Evolutionary conservation across 2,113 vertebrate species (phyloP).

Genomic region (Plecturocebus donacophilus): DNA sequence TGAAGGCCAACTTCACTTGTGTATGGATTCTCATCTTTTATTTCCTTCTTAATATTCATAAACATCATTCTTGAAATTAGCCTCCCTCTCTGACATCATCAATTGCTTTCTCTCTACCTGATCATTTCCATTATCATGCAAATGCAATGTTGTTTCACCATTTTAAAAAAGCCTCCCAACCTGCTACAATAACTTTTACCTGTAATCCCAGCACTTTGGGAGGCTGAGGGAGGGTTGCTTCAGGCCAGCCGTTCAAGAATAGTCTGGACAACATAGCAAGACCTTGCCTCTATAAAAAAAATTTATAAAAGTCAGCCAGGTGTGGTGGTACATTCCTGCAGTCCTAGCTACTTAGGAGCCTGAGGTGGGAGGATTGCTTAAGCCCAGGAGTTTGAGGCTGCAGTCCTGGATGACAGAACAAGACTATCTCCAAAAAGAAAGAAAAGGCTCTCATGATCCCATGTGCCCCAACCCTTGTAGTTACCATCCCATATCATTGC

Average conservation of each 20-base stretch:
- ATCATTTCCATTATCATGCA: not conserved
- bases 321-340: no score
- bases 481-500: not conserved
- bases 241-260: no score
- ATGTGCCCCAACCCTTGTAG: not conserved
- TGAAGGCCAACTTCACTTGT: not conserved
- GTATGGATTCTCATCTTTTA: not conserved
- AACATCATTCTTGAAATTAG: not conserved
- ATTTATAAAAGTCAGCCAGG: no score
- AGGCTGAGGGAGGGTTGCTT: no score
- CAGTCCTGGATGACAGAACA: no score
- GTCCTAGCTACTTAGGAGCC: no score
- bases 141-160: not conserved
- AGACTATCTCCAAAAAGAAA: no score
- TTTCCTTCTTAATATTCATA: not conserved
- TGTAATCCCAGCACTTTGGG: not conserved
- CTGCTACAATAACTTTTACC: no score
- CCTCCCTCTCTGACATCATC: not conserved
- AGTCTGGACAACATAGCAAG: no score
- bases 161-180: not conserved
- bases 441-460: not conserved
- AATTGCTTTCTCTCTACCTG: not conserved
- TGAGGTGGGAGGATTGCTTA: no score
- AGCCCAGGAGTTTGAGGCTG: no score
- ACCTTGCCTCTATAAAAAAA: no score